Evolutionary conservation across 2,797 vertebrate genomes (phyloP).

Genomic region (Acanthis flammea): DNA sequence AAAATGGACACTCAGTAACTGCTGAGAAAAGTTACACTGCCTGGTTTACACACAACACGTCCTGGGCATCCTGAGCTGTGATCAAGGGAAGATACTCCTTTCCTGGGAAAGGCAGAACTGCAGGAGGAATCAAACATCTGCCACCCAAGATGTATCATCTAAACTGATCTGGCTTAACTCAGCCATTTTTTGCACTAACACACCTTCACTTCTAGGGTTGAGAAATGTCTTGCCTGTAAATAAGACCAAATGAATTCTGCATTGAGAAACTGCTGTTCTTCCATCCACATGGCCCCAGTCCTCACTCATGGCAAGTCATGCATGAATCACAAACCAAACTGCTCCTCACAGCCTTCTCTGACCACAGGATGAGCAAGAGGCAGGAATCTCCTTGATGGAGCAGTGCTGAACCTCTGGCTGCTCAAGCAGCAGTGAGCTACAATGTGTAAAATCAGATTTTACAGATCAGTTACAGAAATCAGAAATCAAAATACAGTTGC

Average conservation of each 20-base stretch:
- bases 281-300: neutral
- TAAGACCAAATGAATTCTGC: neutral
- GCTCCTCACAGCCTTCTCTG: neutral
- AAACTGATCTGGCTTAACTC: neutral
- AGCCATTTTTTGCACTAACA: neutral
- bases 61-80: accelerated
- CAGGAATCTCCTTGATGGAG: neutral
- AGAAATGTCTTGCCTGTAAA: neutral
- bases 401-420: neutral
- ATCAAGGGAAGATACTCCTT: neutral
- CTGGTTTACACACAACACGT: neutral
- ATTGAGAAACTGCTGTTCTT: accelerated
- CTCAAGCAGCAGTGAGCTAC: neutral
- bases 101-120: neutral
- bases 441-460: neutral
- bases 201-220: accelerated
- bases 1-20: neutral
- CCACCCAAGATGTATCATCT: neutral
- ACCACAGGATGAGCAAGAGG: neutral
- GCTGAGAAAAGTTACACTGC: neutral
- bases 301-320: neutral
- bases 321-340: neutral
- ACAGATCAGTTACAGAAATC: neutral
- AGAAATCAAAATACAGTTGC: neutral
- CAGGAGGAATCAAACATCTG: neutral